Evolutionary conservation across 2,113 vertebrate species (phyloP).

Genomic region (Mustelus asterias): DNA sequence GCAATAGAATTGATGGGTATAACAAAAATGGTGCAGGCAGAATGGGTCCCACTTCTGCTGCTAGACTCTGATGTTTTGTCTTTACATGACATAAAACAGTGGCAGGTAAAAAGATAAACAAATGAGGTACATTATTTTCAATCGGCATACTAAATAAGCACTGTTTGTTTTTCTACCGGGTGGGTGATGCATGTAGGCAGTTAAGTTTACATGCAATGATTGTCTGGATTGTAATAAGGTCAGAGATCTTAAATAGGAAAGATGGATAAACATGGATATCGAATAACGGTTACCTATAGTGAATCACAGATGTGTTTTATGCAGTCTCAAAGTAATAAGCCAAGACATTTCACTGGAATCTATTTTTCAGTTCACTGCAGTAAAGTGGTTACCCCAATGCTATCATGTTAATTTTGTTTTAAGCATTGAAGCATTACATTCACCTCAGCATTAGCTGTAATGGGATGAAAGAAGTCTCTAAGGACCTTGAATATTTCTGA

Average conservation of each 20-base stretch:
- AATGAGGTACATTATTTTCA: background rate
- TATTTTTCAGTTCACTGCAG: background rate
- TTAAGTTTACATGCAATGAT: background rate
- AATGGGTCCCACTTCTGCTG: background rate
- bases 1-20: too few relatives aligned
- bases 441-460: background rate
- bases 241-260: background rate
- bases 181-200: background rate
- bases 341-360: background rate
- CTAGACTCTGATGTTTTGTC: background rate
- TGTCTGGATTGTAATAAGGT: background rate
- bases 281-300: background rate
- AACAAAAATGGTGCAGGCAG: background rate
- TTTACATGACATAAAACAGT: conserved; percentile 4
- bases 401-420: conserved; percentile 1
- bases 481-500: background rate
- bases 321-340: background rate
- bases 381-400: background rate
- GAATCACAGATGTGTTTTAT: background rate
- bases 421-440: background rate
- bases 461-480: background rate
- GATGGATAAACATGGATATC: background rate
- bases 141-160: background rate
- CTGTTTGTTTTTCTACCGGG: background rate
- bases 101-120: background rate